Evolutionary conservation across 2,797 vertebrate genomes (phyloP).

Genomic region (Calcarius lapponicus): DNA sequence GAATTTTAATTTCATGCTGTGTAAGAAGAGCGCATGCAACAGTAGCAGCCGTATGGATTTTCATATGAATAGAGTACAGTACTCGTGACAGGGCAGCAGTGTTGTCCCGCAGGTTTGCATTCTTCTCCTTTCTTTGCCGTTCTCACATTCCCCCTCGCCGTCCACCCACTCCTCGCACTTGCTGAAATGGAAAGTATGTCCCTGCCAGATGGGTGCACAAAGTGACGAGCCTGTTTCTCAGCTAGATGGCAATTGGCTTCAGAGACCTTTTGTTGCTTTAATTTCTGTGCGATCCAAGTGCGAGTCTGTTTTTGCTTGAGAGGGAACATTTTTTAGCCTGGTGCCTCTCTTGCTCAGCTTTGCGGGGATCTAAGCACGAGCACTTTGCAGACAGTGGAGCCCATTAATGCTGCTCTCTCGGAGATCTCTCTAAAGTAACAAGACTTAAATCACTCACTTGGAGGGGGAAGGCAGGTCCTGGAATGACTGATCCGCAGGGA

Average conservation of each 20-base stretch:
- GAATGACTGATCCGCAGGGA: fast-evolving
- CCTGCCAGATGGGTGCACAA: constrained; percentile 48
- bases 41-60: constrained; percentile 69
- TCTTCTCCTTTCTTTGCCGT: constrained; percentile 42
- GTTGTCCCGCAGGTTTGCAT: constrained; percentile 60
- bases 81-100: constrained; percentile 44
- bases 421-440: not conserved
- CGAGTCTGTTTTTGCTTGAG: constrained; percentile 61
- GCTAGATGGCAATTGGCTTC: constrained; percentile 6
- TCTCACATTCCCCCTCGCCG: constrained; percentile 22
- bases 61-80: constrained; percentile 67
- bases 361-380: constrained; percentile 55
- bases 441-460: not conserved
- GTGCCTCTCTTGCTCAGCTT: constrained; percentile 64
- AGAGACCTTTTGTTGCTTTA: constrained; percentile 54
- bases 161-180: constrained; percentile 30
- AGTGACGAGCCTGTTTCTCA: constrained; percentile 24
- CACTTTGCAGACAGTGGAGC: constrained; percentile 55
- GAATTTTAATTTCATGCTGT: constrained; percentile 76
- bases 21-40: constrained; percentile 57
- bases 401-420: constrained; percentile 65
- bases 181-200: constrained; percentile 61
- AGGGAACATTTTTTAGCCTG: constrained; percentile 64
- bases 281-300: constrained; percentile 52
- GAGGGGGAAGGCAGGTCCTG: not conserved